These are phyloP conservation scores for Odontothrips loti DNA, from an alignment of 2,888 invertebrate genomes.

Conservation along the genomic window DNA sequence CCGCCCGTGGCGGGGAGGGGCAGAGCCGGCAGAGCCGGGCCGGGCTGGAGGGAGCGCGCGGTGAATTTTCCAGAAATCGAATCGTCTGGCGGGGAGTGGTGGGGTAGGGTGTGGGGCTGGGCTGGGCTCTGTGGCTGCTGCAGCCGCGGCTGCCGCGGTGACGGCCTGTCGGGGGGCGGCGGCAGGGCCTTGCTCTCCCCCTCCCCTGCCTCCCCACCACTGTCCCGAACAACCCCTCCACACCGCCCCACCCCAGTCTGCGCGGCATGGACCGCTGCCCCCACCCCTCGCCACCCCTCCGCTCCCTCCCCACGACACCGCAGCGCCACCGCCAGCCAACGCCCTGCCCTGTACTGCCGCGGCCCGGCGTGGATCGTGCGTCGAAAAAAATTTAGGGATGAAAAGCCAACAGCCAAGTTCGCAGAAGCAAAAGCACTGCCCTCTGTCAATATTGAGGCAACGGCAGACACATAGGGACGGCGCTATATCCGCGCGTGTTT, in stretches of 20 bases:
- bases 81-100: not conserved
- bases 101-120: not conserved
- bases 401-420: too few species aligned
- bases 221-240: not conserved
- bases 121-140: not conserved
- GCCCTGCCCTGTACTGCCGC: not conserved
- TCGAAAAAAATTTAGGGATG: too few species aligned
- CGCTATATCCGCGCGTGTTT: too few species aligned
- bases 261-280: not conserved
- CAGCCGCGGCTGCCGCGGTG: too few species aligned
- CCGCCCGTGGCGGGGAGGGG: not conserved
- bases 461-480: too few species aligned
- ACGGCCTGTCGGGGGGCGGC: too few species aligned
- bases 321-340: not conserved
- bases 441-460: too few species aligned
- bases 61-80: conserved; percentile 22
- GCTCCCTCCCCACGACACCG: not conserved
- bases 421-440: too few species aligned
- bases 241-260: not conserved
- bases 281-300: not conserved
- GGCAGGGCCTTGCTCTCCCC: not conserved
- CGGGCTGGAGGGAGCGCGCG: not conserved
- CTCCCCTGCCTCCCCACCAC: not conserved
- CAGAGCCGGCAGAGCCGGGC: not conserved
- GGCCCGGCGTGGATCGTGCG: too few species aligned